A percentile compares a stretch with the other conserved stretches of the same genome.
Evolutionary conservation across 2,113 vertebrate genomes (phyloP).

Genomic region (Pyxicephalus adspersus): DNA sequence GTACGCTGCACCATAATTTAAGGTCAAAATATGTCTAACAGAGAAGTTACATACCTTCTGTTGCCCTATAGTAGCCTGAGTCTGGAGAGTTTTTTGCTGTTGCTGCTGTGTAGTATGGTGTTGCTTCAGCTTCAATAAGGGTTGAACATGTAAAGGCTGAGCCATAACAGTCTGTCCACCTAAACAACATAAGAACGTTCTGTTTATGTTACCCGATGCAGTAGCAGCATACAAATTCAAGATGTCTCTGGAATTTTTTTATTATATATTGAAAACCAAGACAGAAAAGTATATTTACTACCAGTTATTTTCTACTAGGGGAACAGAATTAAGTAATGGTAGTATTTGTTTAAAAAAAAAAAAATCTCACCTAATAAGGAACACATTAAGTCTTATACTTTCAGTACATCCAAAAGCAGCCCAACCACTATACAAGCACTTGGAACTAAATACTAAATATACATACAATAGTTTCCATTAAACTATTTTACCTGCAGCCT

Average conservation of each 20-base stretch:
- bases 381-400: no score
- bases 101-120: constrained; percentile 70
- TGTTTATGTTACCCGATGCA: neutral
- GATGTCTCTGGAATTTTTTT: no score
- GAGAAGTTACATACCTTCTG: constrained; percentile 28
- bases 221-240: no score
- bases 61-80: constrained; percentile 66
- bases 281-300: no score
- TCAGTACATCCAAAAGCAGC: no score
- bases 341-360: no score
- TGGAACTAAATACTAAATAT: neutral
- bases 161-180: constrained; percentile 75
- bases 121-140: constrained; percentile 76
- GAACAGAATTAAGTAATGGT: neutral
- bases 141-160: constrained; percentile 72
- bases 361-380: neutral
- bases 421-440: no score
- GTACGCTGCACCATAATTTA: no score
- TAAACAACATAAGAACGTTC: constrained; percentile 49
- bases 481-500: constrained; percentile 73
- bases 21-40: neutral
- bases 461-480: neutral
- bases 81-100: constrained; percentile 81
- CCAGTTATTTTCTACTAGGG: neutral
- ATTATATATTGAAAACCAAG: no score